These are phyloP conservation scores for Rhabdornis inornatus DNA, from an alignment of 2,113 vertebrate species.

Conservation along the genomic window DNA sequence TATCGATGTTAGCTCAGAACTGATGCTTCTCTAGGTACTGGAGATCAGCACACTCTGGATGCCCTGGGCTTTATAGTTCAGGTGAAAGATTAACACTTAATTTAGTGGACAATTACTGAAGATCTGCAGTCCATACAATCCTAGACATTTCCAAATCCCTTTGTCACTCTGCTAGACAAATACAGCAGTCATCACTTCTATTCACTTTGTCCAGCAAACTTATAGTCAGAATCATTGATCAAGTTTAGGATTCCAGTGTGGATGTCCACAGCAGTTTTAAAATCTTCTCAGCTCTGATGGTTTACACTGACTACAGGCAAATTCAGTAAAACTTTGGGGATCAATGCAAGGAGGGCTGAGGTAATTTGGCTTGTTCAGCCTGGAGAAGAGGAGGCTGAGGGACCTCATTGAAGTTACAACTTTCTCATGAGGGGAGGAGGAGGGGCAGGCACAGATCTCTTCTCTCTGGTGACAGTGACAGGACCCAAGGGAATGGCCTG, in stretches of 20 bases:
- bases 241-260: neutral
- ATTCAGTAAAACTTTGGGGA: neutral
- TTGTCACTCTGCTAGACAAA: neutral
- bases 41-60: neutral
- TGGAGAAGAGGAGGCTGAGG: neutral
- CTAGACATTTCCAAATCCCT: neutral
- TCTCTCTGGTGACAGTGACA: neutral
- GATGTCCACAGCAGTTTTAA: neutral
- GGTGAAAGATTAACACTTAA: neutral
- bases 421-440: neutral
- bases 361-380: neutral
- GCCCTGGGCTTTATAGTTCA: neutral
- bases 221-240: neutral
- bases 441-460: neutral
- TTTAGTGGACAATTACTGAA: neutral
- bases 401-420: no score
- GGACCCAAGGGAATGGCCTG: neutral
- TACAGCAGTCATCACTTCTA: neutral
- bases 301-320: neutral
- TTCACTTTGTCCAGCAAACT: neutral
- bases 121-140: neutral
- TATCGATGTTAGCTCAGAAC: accelerated
- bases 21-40: neutral
- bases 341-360: neutral
- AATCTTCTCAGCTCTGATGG: neutral